Percentiles rank a stretch among this genome's conserved stretches.
phyloP scores from a whole-genome alignment of 2,888 invertebrate species.

The Metalampra italica region DNA sequence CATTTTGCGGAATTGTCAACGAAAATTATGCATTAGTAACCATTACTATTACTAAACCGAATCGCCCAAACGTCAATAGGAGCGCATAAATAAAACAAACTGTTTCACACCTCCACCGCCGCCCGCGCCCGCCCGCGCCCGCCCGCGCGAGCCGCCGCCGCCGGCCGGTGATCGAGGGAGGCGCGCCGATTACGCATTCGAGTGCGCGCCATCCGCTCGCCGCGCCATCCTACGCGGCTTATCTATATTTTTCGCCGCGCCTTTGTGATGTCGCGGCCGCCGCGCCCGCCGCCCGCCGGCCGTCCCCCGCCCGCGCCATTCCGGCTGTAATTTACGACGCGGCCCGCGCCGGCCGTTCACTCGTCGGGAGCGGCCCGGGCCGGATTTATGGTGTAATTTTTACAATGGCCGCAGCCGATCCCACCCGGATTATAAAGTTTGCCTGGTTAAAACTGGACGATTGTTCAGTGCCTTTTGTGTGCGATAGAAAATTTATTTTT shows the following conservation, averaged over 20 bases:
- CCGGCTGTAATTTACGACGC: conserved; percentile 18
- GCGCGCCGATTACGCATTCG: conserved; percentile 9
- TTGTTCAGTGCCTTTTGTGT: neutral
- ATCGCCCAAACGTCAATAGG: neutral
- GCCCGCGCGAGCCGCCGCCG: too few relatives aligned
- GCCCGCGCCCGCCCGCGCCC: too few relatives aligned
- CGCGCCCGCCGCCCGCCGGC: conserved; percentile 32
- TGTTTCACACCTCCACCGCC: conserved; percentile 1
- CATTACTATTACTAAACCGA: neutral
- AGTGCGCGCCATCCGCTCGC: conserved; percentile 29
- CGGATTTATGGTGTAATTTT: conserved; percentile 26
- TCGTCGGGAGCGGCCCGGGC: conserved; percentile 15
- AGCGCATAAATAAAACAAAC: conserved; percentile 2
- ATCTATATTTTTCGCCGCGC: conserved; percentile 19
- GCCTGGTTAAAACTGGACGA: conserved; percentile 13
- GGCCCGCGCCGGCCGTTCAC: conserved; percentile 18
- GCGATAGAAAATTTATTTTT: neutral
- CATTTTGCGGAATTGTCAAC: too few relatives aligned
- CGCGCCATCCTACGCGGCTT: conserved; percentile 33
- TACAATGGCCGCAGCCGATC: conserved; percentile 18
- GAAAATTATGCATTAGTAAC: too few relatives aligned
- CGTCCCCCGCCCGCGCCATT: conserved; percentile 19
- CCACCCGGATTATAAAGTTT: conserved; percentile 22
- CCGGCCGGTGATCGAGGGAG: conserved; percentile 2
- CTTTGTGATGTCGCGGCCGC: conserved; percentile 29